Percentiles rank a stretch among this genome's conserved stretches.
These are phyloP conservation scores for Scolopax rusticola DNA, from an alignment of 2,797 vertebrate species.

Conservation along the genomic window DNA sequence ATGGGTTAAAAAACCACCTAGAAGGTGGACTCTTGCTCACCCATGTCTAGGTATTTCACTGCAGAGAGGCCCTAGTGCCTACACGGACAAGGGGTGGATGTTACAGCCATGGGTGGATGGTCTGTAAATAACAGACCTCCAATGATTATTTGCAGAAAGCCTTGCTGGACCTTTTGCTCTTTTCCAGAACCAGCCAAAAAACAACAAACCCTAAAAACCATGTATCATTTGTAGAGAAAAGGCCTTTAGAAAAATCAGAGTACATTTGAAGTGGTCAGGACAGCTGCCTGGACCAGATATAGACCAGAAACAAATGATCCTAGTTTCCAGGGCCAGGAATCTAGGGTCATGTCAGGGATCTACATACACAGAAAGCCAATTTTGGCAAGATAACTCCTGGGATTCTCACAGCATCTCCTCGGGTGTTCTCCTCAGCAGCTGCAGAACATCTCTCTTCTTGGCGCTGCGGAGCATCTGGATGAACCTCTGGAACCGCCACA, in stretches of 20 bases:
- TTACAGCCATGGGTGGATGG: not conserved
- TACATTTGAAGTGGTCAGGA: rapidly evolving
- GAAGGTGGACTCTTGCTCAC: not conserved
- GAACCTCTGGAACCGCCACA: conserved; percentile 57
- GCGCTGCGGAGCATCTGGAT: conserved; percentile 50
- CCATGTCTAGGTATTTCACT: not conserved
- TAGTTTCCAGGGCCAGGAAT: not conserved
- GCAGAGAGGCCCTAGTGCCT: not conserved
- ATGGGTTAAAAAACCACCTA: not conserved
- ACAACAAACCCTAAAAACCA: not conserved
- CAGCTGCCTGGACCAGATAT: not conserved
- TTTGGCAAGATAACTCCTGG: not conserved
- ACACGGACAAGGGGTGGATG: not conserved
- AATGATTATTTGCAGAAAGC: not conserved
- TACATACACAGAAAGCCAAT: rapidly evolving
- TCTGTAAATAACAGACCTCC: not conserved
- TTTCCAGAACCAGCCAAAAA: not conserved
- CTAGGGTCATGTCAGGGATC: not conserved
- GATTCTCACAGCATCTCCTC: conserved; percentile 60
- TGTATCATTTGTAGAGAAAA: rapidly evolving
- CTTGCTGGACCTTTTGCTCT: not conserved
- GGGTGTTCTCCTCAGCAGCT: conserved; percentile 33
- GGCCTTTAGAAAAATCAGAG: not conserved
- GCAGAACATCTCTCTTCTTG: conserved; percentile 71
- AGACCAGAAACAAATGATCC: not conserved